Conservation (phyloP, 2,113 vertebrate species). For the Cephalopterus ornatus region DNA sequence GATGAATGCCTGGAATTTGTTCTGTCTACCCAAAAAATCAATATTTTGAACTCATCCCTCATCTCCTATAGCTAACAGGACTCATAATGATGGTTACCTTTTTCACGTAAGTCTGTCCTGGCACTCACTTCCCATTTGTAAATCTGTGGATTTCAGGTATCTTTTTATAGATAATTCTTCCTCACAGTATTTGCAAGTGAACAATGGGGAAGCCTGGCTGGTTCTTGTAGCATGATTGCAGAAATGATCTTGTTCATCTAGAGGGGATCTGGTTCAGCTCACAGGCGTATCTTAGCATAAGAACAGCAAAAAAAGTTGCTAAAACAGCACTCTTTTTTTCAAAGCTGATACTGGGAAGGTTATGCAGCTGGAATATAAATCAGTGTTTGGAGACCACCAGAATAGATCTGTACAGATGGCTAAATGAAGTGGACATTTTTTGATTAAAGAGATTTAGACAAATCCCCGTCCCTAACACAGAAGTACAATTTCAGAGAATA, state of each 20-base stretch:
- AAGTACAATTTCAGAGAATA: not conserved
- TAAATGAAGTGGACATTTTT: not conserved
- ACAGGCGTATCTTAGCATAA: not conserved
- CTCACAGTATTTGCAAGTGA: not conserved
- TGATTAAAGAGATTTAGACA: not conserved
- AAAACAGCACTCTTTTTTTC: not conserved
- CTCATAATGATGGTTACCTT: not conserved
- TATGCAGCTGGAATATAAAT: not conserved
- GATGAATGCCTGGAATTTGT: not conserved
- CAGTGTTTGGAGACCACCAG: not conserved
- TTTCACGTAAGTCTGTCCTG: not conserved
- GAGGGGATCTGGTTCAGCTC: not conserved
- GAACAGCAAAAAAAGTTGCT: not conserved
- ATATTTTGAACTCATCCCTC: not conserved
- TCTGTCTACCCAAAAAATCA: not conserved
- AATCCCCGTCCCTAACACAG: not conserved
- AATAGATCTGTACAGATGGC: not conserved
- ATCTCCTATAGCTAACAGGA: not conserved
- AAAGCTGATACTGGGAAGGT: not conserved
- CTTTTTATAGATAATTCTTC: not conserved
- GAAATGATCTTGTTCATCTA: not conserved
- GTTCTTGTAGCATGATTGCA: not conserved
- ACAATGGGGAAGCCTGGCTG: not conserved
- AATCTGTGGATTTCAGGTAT: not conserved
- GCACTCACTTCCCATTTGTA: not conserved